Evolutionary conservation across 2,113 vertebrate species (phyloP), one percentile per base, ranked within the genome.

Genomic region (Rhinopomastus cyanomelas): DNA sequence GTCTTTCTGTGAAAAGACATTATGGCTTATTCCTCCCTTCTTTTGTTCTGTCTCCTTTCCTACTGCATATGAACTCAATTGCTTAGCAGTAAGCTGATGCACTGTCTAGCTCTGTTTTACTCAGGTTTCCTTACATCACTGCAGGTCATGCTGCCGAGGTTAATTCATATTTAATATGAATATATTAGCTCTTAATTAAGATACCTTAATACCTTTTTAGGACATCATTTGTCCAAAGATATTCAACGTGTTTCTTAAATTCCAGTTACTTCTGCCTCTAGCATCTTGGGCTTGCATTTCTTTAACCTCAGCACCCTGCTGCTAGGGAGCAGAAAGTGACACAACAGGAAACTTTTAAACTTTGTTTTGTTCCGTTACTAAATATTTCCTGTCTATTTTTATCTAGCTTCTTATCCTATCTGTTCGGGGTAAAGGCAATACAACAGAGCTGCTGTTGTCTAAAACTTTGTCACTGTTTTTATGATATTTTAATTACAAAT

Each of bases 1-100:
- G 84, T 57, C 14, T 29, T 93, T 93, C 81, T 66, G 27, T 51
- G 52, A 88, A 93, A 93, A 85, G 57, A 46, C 92, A 37, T 64
- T 52, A 75, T 20, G 42, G 19, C 66, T 83, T 61, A 29, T 44
- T 82, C 44, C 16, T 69, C 16, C 30, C 39, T 48, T 77, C 37
- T 51, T 89, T 34, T 59, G 8, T 64, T 89, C 72, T 52, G 49
- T 30, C 32, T 76, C 36, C 39, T 57, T 65, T 90, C 32, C 60
- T 37, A 18, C 37, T 73, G 29, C 14, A 77, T 36, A 76, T 32
- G 5, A 83, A 76, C 22, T 86, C 37, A 30, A 60, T 60, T 91
- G 67, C 49, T 83, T 34, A 80, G 75, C 17, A 65, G 48, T 69
- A 53, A 64, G 55, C 39, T 65, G 25, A 73, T 30, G 14, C 26